These are phyloP conservation scores for Rhagium mordax DNA, from an alignment of 2,888 invertebrate genomes.

Conservation along the genomic window DNA sequence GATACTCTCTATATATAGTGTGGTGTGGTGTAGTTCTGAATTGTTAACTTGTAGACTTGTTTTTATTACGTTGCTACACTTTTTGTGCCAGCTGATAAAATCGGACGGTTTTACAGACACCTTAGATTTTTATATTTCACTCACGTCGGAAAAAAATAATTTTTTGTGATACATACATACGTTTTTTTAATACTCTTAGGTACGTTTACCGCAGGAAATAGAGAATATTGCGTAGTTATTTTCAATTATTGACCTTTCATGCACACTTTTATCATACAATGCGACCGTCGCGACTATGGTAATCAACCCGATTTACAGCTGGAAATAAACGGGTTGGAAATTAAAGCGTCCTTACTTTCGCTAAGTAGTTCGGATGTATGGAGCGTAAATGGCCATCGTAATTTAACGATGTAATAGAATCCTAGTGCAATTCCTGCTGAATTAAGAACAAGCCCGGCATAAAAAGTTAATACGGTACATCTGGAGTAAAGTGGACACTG, in stretches of 20 bases:
- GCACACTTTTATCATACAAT: too few relatives aligned
- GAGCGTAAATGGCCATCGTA: conserved; percentile 29
- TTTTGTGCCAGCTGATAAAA: too few relatives aligned
- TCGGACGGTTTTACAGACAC: neutral
- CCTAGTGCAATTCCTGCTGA: conserved; percentile 41
- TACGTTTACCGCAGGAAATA: too few relatives aligned
- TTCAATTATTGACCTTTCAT: too few relatives aligned
- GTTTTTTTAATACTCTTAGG: too few relatives aligned
- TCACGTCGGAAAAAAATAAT: too few relatives aligned
- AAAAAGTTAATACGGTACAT: conserved; percentile 52
- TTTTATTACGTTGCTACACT: too few relatives aligned
- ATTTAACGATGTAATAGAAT: conserved; percentile 46
- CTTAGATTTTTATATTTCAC: neutral
- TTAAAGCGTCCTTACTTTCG: neutral
- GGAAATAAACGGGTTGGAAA: neutral
- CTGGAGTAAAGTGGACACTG: conserved; percentile 56
- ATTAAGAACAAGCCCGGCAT: conserved; percentile 41
- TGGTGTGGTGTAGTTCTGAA: too few relatives aligned
- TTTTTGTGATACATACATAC: too few relatives aligned
- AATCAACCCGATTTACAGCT: neutral
- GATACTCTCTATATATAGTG: too few relatives aligned
- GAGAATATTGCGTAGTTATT: too few relatives aligned
- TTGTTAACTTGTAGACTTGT: conserved; percentile 8
- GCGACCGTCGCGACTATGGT: neutral
- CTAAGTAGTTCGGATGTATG: neutral